Evolutionary conservation across 2,113 vertebrate species (phyloP), one percentile per base, ranked within the genome.

Genomic region (Isurus oxyrinchus): DNA sequence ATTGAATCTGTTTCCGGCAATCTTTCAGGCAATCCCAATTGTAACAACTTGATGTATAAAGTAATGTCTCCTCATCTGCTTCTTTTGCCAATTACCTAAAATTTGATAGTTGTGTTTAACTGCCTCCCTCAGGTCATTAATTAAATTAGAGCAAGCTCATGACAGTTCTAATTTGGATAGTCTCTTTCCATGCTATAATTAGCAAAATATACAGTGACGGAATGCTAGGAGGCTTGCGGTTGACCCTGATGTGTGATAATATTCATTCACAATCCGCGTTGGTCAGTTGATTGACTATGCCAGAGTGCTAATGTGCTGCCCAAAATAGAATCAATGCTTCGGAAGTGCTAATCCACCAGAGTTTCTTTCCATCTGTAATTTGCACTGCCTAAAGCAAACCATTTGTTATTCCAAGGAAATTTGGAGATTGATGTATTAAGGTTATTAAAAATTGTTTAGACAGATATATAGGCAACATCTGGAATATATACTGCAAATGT

Each of bases 361-460:
- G 44, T 5, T 72, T 5, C 7, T 72, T 95, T 72, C 67, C 94
- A 72, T 95, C 27, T 76, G 49, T 55, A 72, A 95, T 69, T 69
- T 95, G 35, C 10, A 14, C 66, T 67, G 53, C 53, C 88, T 91
- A n/a, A 91, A 69, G 63, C 67, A 72, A 95, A 55, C 11, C 66
- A 55, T 69, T 53, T 95, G 44, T 72, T 72, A 53, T 76, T 95
- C 40, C 49, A 53, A 14, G 14, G 44, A 35, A 49, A 72, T 72
- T 55, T 49, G 67, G 44, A 69, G 67, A 31, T 72, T 72, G 44
- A 53, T 95, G 63, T 67, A 67, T 95, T 66, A 95, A 95, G 67
- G 44, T 95, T 76, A 95, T 95, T 67, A 95, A 95, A 94, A 95
- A 69, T 72, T 27, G 76, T 95, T 95, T 72, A 55, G 40, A 95